phyloP scores from a whole-genome alignment of 1,140 invertebrate species.

The Dinoponera quadriceps region DNA sequence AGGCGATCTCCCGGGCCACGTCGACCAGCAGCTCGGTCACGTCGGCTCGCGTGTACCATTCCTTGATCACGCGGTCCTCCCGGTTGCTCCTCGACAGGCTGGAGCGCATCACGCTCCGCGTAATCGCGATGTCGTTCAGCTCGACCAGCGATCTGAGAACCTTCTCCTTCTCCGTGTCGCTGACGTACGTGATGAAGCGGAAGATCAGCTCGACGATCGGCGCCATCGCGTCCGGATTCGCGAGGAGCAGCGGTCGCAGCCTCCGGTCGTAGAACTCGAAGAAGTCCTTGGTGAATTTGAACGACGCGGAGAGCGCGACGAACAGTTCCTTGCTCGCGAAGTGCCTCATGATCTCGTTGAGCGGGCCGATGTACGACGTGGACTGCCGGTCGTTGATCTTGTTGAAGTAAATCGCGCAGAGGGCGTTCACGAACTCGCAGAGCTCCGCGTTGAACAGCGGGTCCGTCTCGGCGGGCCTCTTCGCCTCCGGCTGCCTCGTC shows the following conservation, averaged over 20 bases:
- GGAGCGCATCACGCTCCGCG: conserved; percentile 74
- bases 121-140: conserved; percentile 71
- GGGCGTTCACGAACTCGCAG: conserved; percentile 84
- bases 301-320: conserved; percentile 76
- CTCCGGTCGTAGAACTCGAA: conserved; percentile 84
- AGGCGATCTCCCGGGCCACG: conserved; percentile 63
- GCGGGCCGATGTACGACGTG: conserved; percentile 79
- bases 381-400: conserved; percentile 80
- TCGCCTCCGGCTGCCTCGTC: conserved; percentile 16
- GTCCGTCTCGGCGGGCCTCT: conserved; percentile 66
- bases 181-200: conserved; percentile 85
- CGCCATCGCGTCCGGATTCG: conserved; percentile 81
- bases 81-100: conserved; percentile 82
- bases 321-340: conserved; percentile 85
- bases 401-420: conserved; percentile 85
- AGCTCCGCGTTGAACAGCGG: conserved; percentile 80
- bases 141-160: conserved; percentile 85
- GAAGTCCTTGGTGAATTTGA: conserved; percentile 78
- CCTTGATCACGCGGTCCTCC: conserved; percentile 83
- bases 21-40: conserved; percentile 66
- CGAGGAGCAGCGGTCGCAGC: conserved; percentile 84
- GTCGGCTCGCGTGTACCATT: conserved; percentile 82
- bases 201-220: conserved; percentile 87
- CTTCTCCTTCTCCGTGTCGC: conserved; percentile 82
- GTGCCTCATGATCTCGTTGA: conserved; percentile 82